These are phyloP conservation scores for Synanthedon myopaeformis DNA, from an alignment of 2,888 invertebrate genomes.

Conservation along the genomic window DNA sequence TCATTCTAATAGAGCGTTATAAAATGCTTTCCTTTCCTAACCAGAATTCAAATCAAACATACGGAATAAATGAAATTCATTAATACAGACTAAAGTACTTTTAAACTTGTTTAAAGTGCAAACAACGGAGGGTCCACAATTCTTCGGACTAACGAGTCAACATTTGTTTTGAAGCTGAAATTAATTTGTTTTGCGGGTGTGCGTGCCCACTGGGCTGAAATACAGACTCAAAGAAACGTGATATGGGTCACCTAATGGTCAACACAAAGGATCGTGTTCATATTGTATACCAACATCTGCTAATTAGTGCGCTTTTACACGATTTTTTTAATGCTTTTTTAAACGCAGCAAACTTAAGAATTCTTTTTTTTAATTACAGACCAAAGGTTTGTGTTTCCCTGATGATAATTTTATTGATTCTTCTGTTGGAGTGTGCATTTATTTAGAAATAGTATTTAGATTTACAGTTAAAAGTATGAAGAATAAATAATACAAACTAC, in stretches of 20 bases:
- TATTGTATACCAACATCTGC: slow-evolving; percentile 29
- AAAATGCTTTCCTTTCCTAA: no score
- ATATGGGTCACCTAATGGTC: slow-evolving; percentile 50
- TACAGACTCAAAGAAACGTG: slow-evolving; percentile 52
- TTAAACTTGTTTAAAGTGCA: slow-evolving; percentile 18
- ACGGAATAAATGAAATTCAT: background rate
- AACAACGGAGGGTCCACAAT: slow-evolving; percentile 18
- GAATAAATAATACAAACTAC: no score
- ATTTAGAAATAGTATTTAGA: no score
- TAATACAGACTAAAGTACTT: background rate
- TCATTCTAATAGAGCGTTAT: no score
- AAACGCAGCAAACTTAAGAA: no score
- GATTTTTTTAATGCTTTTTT: slow-evolving; percentile 2
- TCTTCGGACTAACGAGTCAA: slow-evolving; percentile 39
- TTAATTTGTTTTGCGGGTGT: slow-evolving; percentile 44
- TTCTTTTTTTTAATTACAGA: no score
- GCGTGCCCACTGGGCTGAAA: slow-evolving; percentile 24
- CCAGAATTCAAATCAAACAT: background rate
- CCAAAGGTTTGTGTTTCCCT: no score
- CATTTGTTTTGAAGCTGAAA: slow-evolving; percentile 47
- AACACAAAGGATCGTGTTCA: slow-evolving; percentile 38
- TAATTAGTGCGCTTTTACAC: slow-evolving; percentile 30
- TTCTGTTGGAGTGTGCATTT: no score
- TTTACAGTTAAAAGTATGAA: no score
- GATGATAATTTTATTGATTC: no score